Percentiles rank a stretch among this genome's conserved stretches.
These are phyloP conservation scores for Channa argus DNA, from an alignment of 2,113 vertebrate genomes.

Conservation along the genomic window DNA sequence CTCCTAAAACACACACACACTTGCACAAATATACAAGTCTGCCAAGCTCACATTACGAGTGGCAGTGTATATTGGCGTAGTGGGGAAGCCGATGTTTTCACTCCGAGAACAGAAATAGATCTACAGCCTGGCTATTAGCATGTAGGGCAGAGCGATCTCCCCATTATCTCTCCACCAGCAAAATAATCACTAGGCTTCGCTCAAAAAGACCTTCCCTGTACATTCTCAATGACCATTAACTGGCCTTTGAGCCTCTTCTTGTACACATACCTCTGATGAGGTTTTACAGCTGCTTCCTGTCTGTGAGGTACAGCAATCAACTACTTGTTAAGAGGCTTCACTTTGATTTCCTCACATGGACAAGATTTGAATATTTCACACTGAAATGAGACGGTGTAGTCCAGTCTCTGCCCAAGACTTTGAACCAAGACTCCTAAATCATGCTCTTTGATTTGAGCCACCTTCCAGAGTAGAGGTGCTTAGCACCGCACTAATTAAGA, in stretches of 20 bases:
- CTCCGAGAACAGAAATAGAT: constrained; percentile 65
- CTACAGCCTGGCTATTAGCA: constrained; percentile 48
- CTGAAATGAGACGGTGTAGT: constrained; percentile 81
- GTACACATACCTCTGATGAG: constrained; percentile 67
- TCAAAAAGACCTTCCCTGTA: constrained; percentile 56
- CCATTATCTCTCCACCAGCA: constrained; percentile 74
- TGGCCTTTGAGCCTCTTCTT: constrained; percentile 72
- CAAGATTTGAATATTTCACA: constrained; percentile 84
- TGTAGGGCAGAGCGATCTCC: constrained; percentile 54
- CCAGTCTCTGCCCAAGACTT: constrained; percentile 80
- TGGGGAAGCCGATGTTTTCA: constrained; percentile 60
- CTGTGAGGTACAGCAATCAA: constrained; percentile 74
- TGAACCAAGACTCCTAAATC: constrained; percentile 83
- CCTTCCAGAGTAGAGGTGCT: constrained; percentile 80
- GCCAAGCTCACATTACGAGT: constrained; percentile 58
- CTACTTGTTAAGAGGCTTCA: constrained; percentile 75
- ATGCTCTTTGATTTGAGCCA: constrained; percentile 84
- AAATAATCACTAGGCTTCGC: constrained; percentile 67
- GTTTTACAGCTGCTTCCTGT: constrained; percentile 66
- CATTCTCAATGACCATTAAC: constrained; percentile 76
- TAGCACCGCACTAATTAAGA: constrained; percentile 80
- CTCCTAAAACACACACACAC: constrained; percentile 44
- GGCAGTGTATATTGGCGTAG: constrained; percentile 21
- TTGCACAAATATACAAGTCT: constrained; percentile 24
- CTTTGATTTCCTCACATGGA: constrained; percentile 82